Conservation (phyloP, 2,888 invertebrate genomes). For the Yponomeuta sedellus region DNA sequence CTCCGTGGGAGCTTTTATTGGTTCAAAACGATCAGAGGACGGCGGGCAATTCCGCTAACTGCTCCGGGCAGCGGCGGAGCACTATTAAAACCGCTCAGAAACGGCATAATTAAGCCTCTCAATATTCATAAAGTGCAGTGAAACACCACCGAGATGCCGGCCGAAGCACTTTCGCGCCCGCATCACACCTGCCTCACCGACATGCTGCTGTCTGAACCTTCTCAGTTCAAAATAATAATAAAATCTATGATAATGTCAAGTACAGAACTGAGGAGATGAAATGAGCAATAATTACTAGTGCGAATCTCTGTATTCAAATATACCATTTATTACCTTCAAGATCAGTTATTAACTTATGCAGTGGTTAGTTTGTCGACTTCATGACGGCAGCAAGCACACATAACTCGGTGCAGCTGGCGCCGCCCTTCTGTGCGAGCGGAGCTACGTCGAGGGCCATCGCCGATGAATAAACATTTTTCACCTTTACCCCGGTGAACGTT, state of each 20-base stretch:
- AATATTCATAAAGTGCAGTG: slow-evolving; percentile 6
- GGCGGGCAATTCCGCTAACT: neutral
- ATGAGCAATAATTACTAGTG: neutral
- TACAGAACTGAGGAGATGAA: no score
- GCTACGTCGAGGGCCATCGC: neutral
- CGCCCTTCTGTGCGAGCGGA: neutral
- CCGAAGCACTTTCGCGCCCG: neutral
- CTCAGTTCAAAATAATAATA: no score
- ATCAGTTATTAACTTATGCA: neutral
- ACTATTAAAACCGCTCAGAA: neutral
- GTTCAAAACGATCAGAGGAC: neutral
- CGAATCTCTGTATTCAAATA: neutral
- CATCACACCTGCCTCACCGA: neutral
- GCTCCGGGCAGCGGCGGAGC: neutral
- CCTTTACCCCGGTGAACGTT: neutral
- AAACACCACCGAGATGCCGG: neutral
- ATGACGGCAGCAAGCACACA: no score
- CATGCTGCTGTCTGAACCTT: no score
- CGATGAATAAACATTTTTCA: slow-evolving; percentile 8
- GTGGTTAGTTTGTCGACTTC: neutral
- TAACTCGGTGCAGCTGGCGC: neutral
- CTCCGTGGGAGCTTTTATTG: neutral
- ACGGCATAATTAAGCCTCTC: slow-evolving; percentile 4
- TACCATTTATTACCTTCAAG: neutral
- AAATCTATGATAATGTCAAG: no score